Base-by-base conservation (phyloP, 37 sponge, comb jelly and placozoan species). In the Chondrosia reniformis region DNA sequence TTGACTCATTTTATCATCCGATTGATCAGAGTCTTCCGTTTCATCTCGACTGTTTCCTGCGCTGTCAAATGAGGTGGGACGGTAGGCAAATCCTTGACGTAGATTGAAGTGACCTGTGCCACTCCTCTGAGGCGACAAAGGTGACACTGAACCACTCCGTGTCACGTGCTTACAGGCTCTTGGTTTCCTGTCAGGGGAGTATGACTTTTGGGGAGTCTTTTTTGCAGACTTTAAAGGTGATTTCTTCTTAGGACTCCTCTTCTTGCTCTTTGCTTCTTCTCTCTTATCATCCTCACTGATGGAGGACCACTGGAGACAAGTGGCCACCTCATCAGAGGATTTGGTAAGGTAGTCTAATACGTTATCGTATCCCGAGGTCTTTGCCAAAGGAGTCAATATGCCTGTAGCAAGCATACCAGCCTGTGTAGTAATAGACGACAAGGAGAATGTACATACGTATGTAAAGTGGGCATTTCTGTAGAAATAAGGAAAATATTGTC, bases 331-430 rank as follows among this genome's bases (percentile, higher is more conserved):
- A 25, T 78, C 83, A 6, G 72, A 81, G 3, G 85, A 81, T 12
- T 84, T 81, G 43, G 76, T 59, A 32, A 89, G 75, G 66, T 80
- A 89, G 31, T 89, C 90, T 19, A 75, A 85, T 28, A 89, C 90
- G 32, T 56, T 82, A 27, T 32, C 55, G 49, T 77, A 89, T 0
- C 90, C 90, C 24, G 90, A 76, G 24, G 55, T 79, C 82, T 85
- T 89, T 22, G 67, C 90, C n/a, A 85, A 71, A 21, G 85, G 86
- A 24, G 86, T 81, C 57, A 89, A 61, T 22, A 89, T 84, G 0
- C 90, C 90, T 46, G 90, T 89, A 31, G 86, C 90, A 15, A 85
- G 74, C 59, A 79, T 84, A 1, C 90, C 90, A 21, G 65, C 86
- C 90, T 89, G 39, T 3, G 45, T n/a, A 64, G 6, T 15, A 49